phyloP scores from a whole-genome alignment of 2,113 vertebrate genomes.

The Semnornis frantzii region DNA sequence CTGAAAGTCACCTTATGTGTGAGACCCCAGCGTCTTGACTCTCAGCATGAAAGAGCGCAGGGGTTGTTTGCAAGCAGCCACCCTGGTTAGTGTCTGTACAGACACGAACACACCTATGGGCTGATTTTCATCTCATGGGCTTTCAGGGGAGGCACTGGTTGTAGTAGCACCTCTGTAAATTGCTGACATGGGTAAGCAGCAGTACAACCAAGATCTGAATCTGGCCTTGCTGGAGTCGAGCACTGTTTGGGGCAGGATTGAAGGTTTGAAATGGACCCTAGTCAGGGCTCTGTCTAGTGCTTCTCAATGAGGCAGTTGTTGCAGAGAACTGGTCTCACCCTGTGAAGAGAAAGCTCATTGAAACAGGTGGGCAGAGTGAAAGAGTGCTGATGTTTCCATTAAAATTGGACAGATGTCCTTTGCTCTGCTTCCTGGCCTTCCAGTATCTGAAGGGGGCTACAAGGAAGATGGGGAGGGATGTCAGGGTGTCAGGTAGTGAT shows the following conservation, averaged over 20 bases:
- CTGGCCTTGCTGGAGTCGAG: background rate
- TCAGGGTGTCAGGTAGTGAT: too few relatives aligned
- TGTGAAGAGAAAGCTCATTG: background rate
- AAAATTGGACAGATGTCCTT: background rate
- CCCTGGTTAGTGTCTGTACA: background rate
- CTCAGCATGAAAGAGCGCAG: background rate
- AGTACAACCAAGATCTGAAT: fast-evolving
- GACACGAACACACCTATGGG: fast-evolving
- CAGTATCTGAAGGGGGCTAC: too few relatives aligned
- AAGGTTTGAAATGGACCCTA: background rate
- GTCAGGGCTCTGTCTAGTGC: background rate
- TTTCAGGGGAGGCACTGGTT: background rate
- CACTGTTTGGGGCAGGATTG: background rate
- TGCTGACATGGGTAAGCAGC: background rate
- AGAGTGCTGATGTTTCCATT: background rate
- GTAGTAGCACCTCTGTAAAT: background rate
- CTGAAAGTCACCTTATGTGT: background rate
- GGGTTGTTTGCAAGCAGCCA: background rate
- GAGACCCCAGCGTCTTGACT: background rate
- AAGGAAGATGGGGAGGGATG: too few relatives aligned
- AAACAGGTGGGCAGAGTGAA: background rate
- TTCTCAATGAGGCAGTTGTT: background rate
- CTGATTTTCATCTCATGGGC: background rate
- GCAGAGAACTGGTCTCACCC: background rate
- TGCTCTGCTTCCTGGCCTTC: background rate